phyloP scores from a whole-genome alignment of 2,797 vertebrate genomes.

The Acanthurus leucopareius region DNA sequence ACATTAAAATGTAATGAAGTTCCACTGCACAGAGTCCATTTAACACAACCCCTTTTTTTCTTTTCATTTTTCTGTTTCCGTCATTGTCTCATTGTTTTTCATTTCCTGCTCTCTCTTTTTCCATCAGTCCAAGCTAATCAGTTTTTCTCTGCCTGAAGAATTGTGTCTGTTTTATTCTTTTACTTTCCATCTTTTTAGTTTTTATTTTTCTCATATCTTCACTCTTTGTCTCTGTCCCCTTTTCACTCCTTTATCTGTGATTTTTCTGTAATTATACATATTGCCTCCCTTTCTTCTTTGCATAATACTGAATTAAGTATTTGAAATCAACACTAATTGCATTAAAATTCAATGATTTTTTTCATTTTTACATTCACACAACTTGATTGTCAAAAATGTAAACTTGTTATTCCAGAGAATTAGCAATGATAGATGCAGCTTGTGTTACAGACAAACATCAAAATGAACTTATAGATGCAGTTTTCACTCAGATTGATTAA shows the following conservation, averaged over 20 bases:
- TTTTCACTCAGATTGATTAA: not conserved
- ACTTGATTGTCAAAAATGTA: too few relatives aligned
- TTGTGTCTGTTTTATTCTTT: too few relatives aligned
- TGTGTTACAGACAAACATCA: not conserved
- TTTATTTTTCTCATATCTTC: not conserved
- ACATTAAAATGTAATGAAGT: constrained; percentile 48
- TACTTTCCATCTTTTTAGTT: not conserved
- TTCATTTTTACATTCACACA: not conserved
- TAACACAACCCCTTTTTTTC: constrained; percentile 5
- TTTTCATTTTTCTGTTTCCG: constrained; percentile 5
- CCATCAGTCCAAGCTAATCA: constrained; percentile 9
- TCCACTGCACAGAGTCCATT: constrained; percentile 15
- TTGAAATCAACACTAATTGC: not conserved
- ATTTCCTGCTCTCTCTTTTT: constrained; percentile 45
- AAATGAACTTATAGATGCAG: not conserved
- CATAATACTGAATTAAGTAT: not conserved
- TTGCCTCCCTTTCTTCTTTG: not conserved
- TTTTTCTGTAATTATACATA: not conserved
- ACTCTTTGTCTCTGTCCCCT: not conserved
- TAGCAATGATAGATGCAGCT: not conserved
- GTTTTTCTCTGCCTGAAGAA: not conserved
- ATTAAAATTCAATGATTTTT: not conserved
- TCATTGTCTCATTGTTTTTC: constrained; percentile 26
- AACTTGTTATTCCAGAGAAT: too few relatives aligned
- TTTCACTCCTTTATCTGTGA: not conserved